Conservation (phyloP, 2,797 vertebrate species). For the Sebastes paucispinis region DNA sequence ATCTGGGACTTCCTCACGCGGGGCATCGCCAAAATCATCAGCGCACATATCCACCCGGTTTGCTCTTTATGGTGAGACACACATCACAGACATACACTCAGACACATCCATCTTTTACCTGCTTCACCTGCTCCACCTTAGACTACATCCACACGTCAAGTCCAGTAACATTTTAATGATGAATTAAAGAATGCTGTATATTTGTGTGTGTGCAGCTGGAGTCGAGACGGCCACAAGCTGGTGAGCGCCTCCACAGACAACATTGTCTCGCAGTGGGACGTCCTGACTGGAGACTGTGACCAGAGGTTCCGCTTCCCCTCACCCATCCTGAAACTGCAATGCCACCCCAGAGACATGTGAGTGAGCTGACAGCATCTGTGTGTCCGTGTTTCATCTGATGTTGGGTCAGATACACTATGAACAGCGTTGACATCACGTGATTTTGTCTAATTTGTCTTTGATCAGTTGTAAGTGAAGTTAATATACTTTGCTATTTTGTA, state of each 20-base stretch:
- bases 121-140: not conserved
- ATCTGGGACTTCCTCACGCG: slow-evolving; percentile 99
- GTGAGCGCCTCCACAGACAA: slow-evolving; percentile 98
- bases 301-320: slow-evolving; percentile 97
- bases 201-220: slow-evolving; percentile 85
- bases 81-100: not conserved
- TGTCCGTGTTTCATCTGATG: not conserved
- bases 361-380: slow-evolving; percentile 51
- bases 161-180: not conserved
- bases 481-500: not conserved
- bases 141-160: not conserved
- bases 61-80: slow-evolving; percentile 92
- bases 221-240: slow-evolving; percentile 96
- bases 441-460: not conserved
- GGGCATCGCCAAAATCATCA: slow-evolving; percentile 98
- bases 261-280: slow-evolving; percentile 98
- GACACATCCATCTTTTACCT: not conserved
- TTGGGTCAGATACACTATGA: not conserved
- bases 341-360: slow-evolving; percentile 95
- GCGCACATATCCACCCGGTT: slow-evolving; percentile 97
- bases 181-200: not conserved
- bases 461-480: not conserved
- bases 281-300: slow-evolving; percentile 96
- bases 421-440: not conserved
- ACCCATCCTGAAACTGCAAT: slow-evolving; percentile 96